Evolutionary conservation across 2,888 invertebrate species (phyloP), one percentile per base, ranked within the genome.

Genomic region (Caradrina clavipalpis): DNA sequence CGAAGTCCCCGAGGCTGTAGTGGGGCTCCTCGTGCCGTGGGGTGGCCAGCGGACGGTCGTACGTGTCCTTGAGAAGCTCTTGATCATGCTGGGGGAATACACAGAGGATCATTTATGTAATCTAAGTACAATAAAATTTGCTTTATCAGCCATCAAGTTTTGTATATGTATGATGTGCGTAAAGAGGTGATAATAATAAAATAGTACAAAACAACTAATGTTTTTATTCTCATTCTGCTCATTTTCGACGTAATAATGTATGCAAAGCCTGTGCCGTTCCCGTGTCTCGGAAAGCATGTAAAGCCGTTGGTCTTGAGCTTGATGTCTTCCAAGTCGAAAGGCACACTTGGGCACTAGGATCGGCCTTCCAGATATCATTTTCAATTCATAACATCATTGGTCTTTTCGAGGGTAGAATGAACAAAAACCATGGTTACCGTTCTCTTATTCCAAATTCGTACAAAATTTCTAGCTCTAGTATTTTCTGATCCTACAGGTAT

Each of bases 1-100:
- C 96, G 78, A 96, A 96, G 90, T 96, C 96, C 0, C 93, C 95
- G 45, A 96, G 95, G 4, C 87, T 93, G 88, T 96, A 96, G 81
- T 92, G 92, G 0, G 94, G 90, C 56, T 96, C 96, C 69, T 96
- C 96, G 75, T 95, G 96, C 0, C 95, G 92, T 13, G 96, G 96
- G 0, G 96, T 96, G 0, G 96, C 96, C 59, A 96, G 88, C 1
- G 96, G 96, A 0, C 95, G 92, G 82, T 96, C 96, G 77, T 96
- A 96, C 0, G 95, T 86, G 61, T 95, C 96, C 78, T 96, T 96
- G 22, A 96, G 87, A 1, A 94, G 85, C 76, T 96, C 96, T 62
- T 92, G 91, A 19, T 96, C 96, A 78, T 95, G 94, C 96, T 96
- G 85, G 0, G 72, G 60, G 13, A 58, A 19, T 5, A 19, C 15